Conservation (phyloP, 2,888 invertebrate species). For the Xiphydria camelus region DNA sequence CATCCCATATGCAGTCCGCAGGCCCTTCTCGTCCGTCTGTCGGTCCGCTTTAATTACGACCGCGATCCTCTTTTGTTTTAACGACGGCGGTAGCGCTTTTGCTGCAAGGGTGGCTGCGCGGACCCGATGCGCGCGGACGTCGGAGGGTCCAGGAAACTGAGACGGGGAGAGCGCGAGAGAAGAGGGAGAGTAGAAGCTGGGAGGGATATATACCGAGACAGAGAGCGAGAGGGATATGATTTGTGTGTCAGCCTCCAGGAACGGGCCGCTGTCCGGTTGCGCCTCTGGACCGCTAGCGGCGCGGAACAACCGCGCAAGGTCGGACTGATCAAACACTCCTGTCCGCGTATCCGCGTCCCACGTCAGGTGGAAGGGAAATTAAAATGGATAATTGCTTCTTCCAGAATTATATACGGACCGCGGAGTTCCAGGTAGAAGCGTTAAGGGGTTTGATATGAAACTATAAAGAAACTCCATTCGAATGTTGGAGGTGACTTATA, state of each 20-base stretch:
- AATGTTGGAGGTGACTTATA: no score
- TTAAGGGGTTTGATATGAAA: constrained; percentile 51
- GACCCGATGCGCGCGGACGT: constrained; percentile 9
- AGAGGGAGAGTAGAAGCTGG: constrained; percentile 14
- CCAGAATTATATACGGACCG: no score
- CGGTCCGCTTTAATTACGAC: constrained; percentile 28
- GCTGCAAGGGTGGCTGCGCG: constrained; percentile 27
- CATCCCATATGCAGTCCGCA: background rate
- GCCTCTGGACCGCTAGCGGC: constrained; percentile 12
- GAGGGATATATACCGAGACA: constrained; percentile 8
- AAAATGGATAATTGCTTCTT: no score
- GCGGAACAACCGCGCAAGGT: constrained; percentile 37
- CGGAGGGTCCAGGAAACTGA: constrained; percentile 13
- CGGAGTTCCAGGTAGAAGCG: constrained; percentile 50
- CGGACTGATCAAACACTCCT: constrained; percentile 50
- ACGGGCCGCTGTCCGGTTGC: constrained; percentile 25
- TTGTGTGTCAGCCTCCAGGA: constrained; percentile 50
- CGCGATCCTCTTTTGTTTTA: constrained; percentile 30
- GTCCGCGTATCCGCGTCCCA: constrained; percentile 40
- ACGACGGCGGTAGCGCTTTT: constrained; percentile 27
- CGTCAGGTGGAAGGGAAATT: constrained; percentile 47
- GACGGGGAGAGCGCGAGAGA: constrained; percentile 7
- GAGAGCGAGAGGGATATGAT: constrained; percentile 36
- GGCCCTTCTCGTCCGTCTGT: constrained; percentile 2
- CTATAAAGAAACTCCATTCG: constrained; percentile 42